Base-by-base conservation (phyloP, 2,888 invertebrate genomes). In the Andrena flavipes region DNA sequence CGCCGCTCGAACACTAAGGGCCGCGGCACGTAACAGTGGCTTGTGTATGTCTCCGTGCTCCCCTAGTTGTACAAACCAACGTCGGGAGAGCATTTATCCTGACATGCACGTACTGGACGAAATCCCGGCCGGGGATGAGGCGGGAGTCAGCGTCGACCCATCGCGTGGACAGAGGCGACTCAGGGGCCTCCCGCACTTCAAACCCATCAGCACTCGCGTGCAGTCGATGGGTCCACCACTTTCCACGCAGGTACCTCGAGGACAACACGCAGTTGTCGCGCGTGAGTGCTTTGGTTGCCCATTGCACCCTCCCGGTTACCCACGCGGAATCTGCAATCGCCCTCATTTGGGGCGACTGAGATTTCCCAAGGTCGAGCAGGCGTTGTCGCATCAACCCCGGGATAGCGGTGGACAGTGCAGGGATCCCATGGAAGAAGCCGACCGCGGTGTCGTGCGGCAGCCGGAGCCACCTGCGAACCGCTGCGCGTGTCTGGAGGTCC, bases 391-490 rank as follows among this genome's bases (percentile, higher is more conserved):
- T 33, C 62, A 67, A 20, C 0, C 48, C 30, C 5, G 67, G 67
- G 5, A 67, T 33, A 13, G 23, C 13, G 1, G 67, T 67, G 6
- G 62, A 63, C 7, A 85, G 83, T 79, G 75, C 89, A 56, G 78
- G 88, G 56, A 82, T 84, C 2, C 87, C 91, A 54, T 94, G 91
- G 68, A 92, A 91, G 72, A 91, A 93, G 0, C 82, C 91, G 1
- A 60, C 77, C 0, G 92, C 90, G 1, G 84, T 73, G 73, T 93
- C 92, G 0, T 80, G 13, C 0, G 93, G 93, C 0, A 94, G 88
- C n/a, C 91, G 82, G 1, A 93, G 73, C 89, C 91, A 90, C 5
- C 59, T 77, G 65, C 93, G 86, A 0, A 92, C 84, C 0, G 85
- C 82, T 0, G 63, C 76, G 60, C 92, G 88, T 42, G 94, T 88